Conservation (phyloP, 2,113 vertebrate genomes). For the Pontoporia blainvillei region DNA sequence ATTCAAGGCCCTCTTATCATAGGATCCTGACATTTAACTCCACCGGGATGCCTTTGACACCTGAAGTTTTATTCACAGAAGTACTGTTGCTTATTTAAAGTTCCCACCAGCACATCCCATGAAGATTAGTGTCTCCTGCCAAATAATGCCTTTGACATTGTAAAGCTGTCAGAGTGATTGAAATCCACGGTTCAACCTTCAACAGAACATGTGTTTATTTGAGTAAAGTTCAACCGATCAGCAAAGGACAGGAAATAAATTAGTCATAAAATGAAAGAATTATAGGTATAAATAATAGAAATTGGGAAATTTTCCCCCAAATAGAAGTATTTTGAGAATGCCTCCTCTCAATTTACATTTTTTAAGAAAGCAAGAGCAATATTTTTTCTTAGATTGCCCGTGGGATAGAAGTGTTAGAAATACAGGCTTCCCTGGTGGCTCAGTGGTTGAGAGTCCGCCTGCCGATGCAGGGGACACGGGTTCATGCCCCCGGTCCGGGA, state of each 20-base stretch:
- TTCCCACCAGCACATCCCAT: not conserved
- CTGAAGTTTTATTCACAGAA: conserved; percentile 4
- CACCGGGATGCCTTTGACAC: not conserved
- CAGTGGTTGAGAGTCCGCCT: too few relatives aligned
- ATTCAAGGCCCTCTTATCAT: not conserved
- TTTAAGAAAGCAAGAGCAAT: not conserved
- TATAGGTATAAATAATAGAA: not conserved
- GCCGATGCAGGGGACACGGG: too few relatives aligned
- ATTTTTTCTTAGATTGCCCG: not conserved
- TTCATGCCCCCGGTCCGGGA: too few relatives aligned
- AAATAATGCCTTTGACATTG: not conserved
- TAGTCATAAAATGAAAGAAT: conserved; percentile 38
- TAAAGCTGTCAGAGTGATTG: not conserved
- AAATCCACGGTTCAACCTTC: not conserved
- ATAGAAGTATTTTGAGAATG: conserved; percentile 19
- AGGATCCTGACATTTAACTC: not conserved
- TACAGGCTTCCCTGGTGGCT: not conserved
- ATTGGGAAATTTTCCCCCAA: not conserved
- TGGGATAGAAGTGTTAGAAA: not conserved
- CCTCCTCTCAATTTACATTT: not conserved
- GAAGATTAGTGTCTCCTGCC: conserved; percentile 25
- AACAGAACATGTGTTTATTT: conserved; percentile 33
- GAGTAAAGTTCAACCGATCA: conserved; percentile 22
- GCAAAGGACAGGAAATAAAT: conserved; percentile 44
- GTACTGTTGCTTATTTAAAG: conserved; percentile 23